Base-by-base conservation (phyloP, 1,140 invertebrate species). In the Coenobita brevimanus region DNA sequence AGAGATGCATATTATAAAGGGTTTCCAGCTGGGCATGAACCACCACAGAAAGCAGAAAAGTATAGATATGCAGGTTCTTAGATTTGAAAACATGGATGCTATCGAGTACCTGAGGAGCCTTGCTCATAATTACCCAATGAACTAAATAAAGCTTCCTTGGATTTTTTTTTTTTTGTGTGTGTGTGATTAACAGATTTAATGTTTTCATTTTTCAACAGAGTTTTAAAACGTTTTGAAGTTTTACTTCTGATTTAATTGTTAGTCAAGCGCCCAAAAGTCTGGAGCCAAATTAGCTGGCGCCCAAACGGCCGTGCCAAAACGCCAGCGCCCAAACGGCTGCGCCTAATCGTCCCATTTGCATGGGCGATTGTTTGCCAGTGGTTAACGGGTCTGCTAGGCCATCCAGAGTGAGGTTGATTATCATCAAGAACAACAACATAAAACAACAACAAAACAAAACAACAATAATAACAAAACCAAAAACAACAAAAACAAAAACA, bases 31-130 rank as follows among this genome's bases (percentile, higher is more conserved):
- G 78, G 78, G 2, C 43, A 2, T 60, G 78, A 81, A 24, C 50
- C 57, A 62, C 54, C 57, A 36, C 78, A 60, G 4, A 81, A 81
- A 81, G 21, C 60, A 81, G 36, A 81, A 33, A 81, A 81, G 43
- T 57, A 78, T 81, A 60, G 78, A 81, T 43, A 82, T 82, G 60
- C 80, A 1, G 80, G 57, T 69, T 62, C 57, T 33, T 64, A 82
- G 21, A 33, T 62, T 64, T 62, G 57, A 64, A 67, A 38, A 82
- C 27, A 82, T 82, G 54, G 60, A 6, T n/a, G 36, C 3, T 41
- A 82, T 38, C 17, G 54, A 82, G 15, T 82, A 82, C 54, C 43
- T 64, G 10, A 62, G 33, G 27, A 82, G 0, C 80, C 24, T 64
- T 33, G 76, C 41, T 8, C 76, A 54, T 54, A 13, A 79, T 24